Conservation (phyloP, 1,140 invertebrate genomes). For the Sarcophaga bullata region DNA sequence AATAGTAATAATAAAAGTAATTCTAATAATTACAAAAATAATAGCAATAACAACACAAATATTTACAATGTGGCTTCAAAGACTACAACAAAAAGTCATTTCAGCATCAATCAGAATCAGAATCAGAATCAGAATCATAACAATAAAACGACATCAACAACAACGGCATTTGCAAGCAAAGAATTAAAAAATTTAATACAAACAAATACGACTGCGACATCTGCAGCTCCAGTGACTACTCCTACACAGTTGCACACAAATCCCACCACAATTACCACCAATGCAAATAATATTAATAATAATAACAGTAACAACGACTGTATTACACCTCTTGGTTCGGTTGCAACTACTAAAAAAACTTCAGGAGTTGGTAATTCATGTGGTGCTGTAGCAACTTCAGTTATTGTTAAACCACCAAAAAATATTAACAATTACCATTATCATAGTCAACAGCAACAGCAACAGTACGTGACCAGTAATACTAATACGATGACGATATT, state of each 20-base stretch:
- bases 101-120: constrained; percentile 43
- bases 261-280: background rate
- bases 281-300: background rate
- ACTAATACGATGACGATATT: constrained; percentile 52
- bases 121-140: constrained; percentile 25
- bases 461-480: constrained; percentile 46
- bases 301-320: constrained; percentile 26
- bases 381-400: constrained; percentile 58
- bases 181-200: background rate
- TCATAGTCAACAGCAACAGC: constrained; percentile 42
- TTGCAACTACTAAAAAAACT: constrained; percentile 41
- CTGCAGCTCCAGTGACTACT: too few species aligned
- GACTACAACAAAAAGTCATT: constrained; percentile 28
- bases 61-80: background rate
- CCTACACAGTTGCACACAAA: background rate
- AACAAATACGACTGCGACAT: background rate
- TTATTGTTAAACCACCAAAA: constrained; percentile 58
- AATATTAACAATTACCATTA: constrained; percentile 43
- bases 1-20: background rate
- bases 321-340: background rate
- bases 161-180: background rate
- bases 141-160: constrained; percentile 18
- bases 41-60: background rate
- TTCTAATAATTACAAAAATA: constrained; percentile 4
- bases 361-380: background rate